phyloP scores from a whole-genome alignment of 2,113 vertebrate species.

The Melanerpes formicivorus region DNA sequence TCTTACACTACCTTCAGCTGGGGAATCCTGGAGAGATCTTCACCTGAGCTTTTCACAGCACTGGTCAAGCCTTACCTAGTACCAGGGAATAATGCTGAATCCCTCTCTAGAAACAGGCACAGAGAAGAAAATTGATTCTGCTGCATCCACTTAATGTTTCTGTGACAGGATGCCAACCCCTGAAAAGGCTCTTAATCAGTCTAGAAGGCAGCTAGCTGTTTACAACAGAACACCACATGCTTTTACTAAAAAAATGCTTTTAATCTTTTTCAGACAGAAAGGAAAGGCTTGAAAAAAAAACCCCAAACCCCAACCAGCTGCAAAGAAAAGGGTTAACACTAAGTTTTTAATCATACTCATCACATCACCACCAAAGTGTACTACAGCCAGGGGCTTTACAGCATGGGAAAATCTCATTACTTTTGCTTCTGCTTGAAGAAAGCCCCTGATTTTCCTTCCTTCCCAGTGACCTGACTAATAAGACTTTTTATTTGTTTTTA shows the following conservation, averaged over 20 bases:
- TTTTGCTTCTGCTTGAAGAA: slow-evolving; percentile 3
- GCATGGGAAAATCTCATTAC: neutral
- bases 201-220: neutral
- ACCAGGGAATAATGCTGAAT: neutral
- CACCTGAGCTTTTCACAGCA: neutral
- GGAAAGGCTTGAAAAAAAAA: neutral
- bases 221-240: neutral
- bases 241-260: neutral
- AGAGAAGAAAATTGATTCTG: neutral
- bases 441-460: neutral
- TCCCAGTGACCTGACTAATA: neutral
- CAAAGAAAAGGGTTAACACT: neutral
- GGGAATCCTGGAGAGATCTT: neutral
- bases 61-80: neutral
- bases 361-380: neutral
- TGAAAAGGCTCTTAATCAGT: neutral
- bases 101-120: neutral
- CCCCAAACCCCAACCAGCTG: neutral
- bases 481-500: neutral
- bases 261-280: neutral
- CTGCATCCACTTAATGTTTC: neutral
- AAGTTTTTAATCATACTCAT: neutral
- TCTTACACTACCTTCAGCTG: neutral
- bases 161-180: neutral
- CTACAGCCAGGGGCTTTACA: neutral